Percentiles rank a stretch among this genome's conserved stretches.
Evolutionary conservation across 2,113 vertebrate species (phyloP).

Genomic region (Prochilodus magdalenae): DNA sequence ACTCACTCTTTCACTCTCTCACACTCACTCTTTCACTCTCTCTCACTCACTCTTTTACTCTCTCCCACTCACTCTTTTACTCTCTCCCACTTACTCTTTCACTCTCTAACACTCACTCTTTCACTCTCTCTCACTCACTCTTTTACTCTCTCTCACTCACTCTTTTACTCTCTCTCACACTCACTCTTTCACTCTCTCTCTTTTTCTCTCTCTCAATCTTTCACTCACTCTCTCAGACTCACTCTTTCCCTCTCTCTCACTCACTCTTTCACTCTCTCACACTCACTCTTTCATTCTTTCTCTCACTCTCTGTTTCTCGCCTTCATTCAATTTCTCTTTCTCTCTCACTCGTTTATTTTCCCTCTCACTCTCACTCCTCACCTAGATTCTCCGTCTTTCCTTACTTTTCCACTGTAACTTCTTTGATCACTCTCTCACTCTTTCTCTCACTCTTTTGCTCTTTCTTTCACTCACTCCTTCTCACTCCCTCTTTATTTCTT

Average conservation of each 20-base stretch:
- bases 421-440: background rate
- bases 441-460: background rate
- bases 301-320: too few species aligned
- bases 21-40: constrained; percentile 2
- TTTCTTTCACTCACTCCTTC: background rate
- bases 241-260: background rate
- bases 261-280: background rate
- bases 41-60: background rate
- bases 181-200: too few species aligned
- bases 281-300: background rate
- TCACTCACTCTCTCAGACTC: background rate
- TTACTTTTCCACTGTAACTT: too few species aligned
- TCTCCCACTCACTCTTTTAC: background rate
- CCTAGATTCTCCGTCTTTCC: background rate
- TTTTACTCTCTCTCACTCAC: too few species aligned
- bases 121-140: background rate
- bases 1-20: too few species aligned
- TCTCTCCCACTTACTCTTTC: background rate
- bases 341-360: background rate
- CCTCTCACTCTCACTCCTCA: background rate
- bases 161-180: too few species aligned
- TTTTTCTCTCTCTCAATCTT: too few species aligned
- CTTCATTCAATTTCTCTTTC: too few species aligned
- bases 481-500: too few species aligned
- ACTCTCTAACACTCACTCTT: background rate